Base-by-base conservation (phyloP, 2,113 vertebrate genomes). In the Menura novaehollandiae region DNA sequence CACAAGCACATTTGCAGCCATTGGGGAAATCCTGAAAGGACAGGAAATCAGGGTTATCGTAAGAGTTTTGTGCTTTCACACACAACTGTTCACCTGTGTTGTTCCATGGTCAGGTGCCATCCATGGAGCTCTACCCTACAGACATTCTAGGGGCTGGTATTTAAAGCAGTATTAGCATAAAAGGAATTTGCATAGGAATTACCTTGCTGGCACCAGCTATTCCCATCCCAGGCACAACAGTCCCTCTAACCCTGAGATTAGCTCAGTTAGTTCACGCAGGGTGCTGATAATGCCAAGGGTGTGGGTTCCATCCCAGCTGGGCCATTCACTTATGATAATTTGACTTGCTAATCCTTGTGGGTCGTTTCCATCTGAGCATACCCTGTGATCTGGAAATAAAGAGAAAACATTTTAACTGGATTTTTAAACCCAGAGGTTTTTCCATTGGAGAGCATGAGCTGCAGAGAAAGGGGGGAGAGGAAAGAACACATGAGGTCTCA, bases 1-100 rank as follows among this genome's bases (percentile, higher is more conserved):
- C 97, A 98, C 86, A 93, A 98, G 97, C 91, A 76, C 52, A 78
- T 81, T 87, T 95, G 94, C 90, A 94, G 95, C 96, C 97, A 94
- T 97, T 88, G 77, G 98, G 98, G 98, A 98, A 98, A 98, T 98
- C 98, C 96, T 98, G 98, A 97, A 97, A 98, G 96, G 98, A 97
- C 93, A 94, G 97, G 98, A 81, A 97, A 83, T 95, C 98, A 98
- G 98, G 97, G 97, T 98, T 98, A 97, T 98, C 97, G 95, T 94
- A 94, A 85, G 94, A 92, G 89, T 94, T 85, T 73, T 76, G 87
- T 96, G 85, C 91, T 95, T 85, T 95, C 93, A 85, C 80, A n/a
- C n/a, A 89, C 73, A 64, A 89, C 96, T 95, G 91, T 97, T 97
- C 96, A 96, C 96, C 58, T 91, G 55, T 71, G 85, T 93, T 89